A percentile compares a stretch with the other conserved stretches of the same genome.
Evolutionary conservation across 53 echinoderm and acorn worm genomes (phyloP).

Genomic region (Arbacia lixula): DNA sequence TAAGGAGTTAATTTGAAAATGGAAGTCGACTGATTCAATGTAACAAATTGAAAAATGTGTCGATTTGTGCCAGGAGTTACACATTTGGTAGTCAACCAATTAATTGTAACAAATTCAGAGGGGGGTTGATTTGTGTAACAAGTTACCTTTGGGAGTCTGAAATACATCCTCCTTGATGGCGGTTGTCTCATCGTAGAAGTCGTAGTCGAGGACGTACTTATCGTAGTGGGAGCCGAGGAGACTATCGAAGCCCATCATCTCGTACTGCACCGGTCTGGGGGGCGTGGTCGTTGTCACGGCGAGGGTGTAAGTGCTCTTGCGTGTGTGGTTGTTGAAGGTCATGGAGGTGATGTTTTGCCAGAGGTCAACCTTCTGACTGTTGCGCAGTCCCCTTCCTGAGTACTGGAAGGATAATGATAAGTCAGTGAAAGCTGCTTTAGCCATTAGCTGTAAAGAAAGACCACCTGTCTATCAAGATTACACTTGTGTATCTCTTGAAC

Average conservation of each 20-base stretch:
- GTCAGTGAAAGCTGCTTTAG: too few relatives aligned
- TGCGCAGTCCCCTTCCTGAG: constrained; percentile 36
- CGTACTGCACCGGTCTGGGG: constrained; percentile 72
- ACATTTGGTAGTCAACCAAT: too few relatives aligned
- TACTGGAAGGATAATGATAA: too few relatives aligned
- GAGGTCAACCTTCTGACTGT: constrained; percentile 56
- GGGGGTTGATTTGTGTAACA: neutral
- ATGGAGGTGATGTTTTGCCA: constrained; percentile 69
- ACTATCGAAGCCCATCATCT: constrained; percentile 87
- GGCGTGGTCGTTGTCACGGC: constrained; percentile 54
- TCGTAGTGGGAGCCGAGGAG: constrained; percentile 91
- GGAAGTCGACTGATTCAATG: too few relatives aligned
- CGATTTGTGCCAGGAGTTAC: too few relatives aligned
- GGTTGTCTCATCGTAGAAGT: constrained; percentile 72
- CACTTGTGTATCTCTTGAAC: too few relatives aligned
- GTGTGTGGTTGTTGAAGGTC: neutral
- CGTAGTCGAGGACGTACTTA: constrained; percentile 81
- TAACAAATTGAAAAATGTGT: too few relatives aligned
- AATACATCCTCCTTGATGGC: constrained; percentile 42
- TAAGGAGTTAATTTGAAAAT: too few relatives aligned
- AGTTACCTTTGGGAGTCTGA: constrained; percentile 69
- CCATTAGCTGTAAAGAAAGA: too few relatives aligned
- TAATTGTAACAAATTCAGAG: too few relatives aligned
- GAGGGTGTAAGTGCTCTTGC: constrained; percentile 78
- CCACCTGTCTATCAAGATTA: too few relatives aligned